Conservation (phyloP, 2,888 invertebrate genomes). For the Xiphydria camelus region DNA sequence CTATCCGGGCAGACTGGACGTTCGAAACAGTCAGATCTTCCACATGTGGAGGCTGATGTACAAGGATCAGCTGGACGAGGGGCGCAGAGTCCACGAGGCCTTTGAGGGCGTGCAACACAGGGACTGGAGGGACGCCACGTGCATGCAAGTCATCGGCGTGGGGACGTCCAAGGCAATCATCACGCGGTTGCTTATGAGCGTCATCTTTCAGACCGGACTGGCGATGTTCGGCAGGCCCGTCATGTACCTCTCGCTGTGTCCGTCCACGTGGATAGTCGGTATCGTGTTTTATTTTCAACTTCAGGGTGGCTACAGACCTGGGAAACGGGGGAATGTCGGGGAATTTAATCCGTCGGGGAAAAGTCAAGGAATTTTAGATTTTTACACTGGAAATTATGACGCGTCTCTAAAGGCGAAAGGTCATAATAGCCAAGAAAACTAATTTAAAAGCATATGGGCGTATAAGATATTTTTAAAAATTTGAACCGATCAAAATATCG, state of each 20-base stretch:
- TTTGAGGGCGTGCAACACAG: constrained; percentile 60
- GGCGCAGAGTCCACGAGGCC: constrained; percentile 61
- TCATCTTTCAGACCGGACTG: constrained; percentile 64
- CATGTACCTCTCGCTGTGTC: constrained; percentile 66
- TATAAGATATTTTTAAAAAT: not conserved
- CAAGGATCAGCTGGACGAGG: constrained; percentile 64
- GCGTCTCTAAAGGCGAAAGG: not conserved
- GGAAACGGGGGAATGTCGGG: too few relatives aligned
- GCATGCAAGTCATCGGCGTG: constrained; percentile 65
- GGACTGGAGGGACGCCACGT: constrained; percentile 59
- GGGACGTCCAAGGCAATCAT: constrained; percentile 64
- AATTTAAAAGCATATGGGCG: not conserved
- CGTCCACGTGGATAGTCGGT: constrained; percentile 66
- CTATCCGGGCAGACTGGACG: constrained; percentile 56
- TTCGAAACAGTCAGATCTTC: constrained; percentile 64
- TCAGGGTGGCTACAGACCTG: too few relatives aligned
- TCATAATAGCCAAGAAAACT: not conserved
- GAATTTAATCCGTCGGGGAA: too few relatives aligned
- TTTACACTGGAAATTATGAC: too few relatives aligned
- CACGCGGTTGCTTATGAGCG: constrained; percentile 65
- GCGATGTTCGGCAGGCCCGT: constrained; percentile 65
- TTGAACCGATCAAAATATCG: too few relatives aligned
- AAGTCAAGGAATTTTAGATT: too few relatives aligned
- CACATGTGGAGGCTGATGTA: constrained; percentile 63
- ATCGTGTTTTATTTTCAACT: constrained; percentile 10